Percentiles rank a stretch among this genome's conserved stretches.
These are phyloP conservation scores for Melolontha melolontha DNA, from an alignment of 2,888 invertebrate species.

Conservation along the genomic window DNA sequence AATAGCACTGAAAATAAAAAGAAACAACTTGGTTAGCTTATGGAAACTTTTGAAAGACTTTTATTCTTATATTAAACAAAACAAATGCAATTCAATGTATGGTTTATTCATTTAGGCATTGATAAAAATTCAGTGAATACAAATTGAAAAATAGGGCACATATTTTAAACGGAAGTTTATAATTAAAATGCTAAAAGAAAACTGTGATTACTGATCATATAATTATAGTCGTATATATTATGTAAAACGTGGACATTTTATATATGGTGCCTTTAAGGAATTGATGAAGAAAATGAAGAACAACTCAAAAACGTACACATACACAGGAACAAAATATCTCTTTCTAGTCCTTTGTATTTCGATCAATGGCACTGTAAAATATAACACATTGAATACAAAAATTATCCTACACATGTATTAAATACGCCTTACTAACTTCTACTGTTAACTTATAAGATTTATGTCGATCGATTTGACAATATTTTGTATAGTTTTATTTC, in stretches of 20 bases:
- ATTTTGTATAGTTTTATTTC: slow-evolving; percentile 46
- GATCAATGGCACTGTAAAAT: slow-evolving; percentile 40
- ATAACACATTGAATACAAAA: slow-evolving; percentile 24
- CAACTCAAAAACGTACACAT: slow-evolving; percentile 13
- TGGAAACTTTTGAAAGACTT: too few species aligned
- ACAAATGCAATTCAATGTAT: too few species aligned
- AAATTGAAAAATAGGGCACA: too few species aligned
- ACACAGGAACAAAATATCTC: slow-evolving; percentile 17
- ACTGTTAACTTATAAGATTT: slow-evolving; percentile 36
- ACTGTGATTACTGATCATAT: slow-evolving; percentile 44
- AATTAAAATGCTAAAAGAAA: slow-evolving; percentile 17
- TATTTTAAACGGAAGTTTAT: too few species aligned
- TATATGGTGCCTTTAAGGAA: slow-evolving; percentile 46
- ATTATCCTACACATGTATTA: slow-evolving; percentile 24
- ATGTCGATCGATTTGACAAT: slow-evolving; percentile 46
- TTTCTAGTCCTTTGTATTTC: slow-evolving; percentile 43
- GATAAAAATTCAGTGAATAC: too few species aligned
- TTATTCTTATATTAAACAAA: too few species aligned
- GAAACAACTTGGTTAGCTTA: too few species aligned
- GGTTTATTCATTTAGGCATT: too few species aligned
- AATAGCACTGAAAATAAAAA: too few species aligned
- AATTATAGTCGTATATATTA: slow-evolving; percentile 36
- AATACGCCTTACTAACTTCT: slow-evolving; percentile 44
- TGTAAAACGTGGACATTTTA: slow-evolving; percentile 40
- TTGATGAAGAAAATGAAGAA: slow-evolving; percentile 36